Base-by-base conservation (phyloP, 2,113 vertebrate species). In the Aldabrachelys gigantea region DNA sequence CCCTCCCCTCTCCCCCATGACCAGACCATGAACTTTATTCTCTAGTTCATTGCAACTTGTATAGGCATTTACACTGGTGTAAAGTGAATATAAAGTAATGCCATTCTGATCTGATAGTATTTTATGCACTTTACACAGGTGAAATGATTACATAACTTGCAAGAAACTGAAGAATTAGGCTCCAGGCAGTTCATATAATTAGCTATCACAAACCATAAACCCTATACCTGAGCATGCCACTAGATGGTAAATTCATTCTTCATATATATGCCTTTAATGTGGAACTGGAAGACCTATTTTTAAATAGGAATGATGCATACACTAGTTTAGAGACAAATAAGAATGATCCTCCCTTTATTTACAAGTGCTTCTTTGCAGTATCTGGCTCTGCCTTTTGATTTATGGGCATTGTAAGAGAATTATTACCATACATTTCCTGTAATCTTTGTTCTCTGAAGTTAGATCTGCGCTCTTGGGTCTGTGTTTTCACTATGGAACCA, bases 51-150 rank as follows among this genome's bases (percentile, higher is more conserved):
- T 84, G 27, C 41, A 47, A 19, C 13, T 85, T 81, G 52, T 56
- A 65, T 75, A 21, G 47, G 47, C 2, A 84, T 85, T 82, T 89
- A 82, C 5, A 44, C 31, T 89, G 94, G 62, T 5, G 50, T 76
- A 90, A 78, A 83, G 87, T 47, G 83, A 91, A 81, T 84, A 21
- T 57, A n/a, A 78, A 9, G 38, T 83, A 82, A 57, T 44, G 8
- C 38, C 65, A 41, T 89, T 91, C 10, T 90, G 54, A 56, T 24
- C 21, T 22, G 54, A 22, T 56, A 56, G 8, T 24, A 8, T 56
- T 56, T 56, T 25, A 56, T 56, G 54, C 54, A 31, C 59, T 62
- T 62, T 62, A 29, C 29, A 31, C 59, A 31, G 29, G 13, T 31
- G 29, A 62, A 62, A 62, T 31, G 27, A 62, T 29, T 62, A 31